A percentile compares a stretch with the other conserved stretches of the same genome.
Evolutionary conservation across 92 coral and sea anemone genomes (phyloP).

Genomic region (Meandrina meandrites): DNA sequence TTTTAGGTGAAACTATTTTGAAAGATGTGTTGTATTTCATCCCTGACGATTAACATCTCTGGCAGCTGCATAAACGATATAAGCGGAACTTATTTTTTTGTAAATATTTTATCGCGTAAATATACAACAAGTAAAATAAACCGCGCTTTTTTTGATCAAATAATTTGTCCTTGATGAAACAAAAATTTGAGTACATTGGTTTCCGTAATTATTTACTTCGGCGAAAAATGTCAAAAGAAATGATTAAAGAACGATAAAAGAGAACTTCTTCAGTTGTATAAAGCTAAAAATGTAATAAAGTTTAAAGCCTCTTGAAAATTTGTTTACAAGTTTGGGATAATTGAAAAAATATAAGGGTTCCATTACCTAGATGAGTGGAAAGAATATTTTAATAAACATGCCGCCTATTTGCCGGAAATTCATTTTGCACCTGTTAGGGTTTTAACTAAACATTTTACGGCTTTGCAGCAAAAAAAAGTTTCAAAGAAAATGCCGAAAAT

Average conservation of each 20-base stretch:
- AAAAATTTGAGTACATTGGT: background rate
- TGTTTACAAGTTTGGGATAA: background rate
- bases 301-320: background rate
- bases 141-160: background rate
- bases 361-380: background rate
- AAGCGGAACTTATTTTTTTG: conserved; percentile 7
- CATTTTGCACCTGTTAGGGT: background rate
- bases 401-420: conserved; percentile 12
- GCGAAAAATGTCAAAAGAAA: background rate
- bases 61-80: background rate
- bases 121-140: background rate
- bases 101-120: conserved; percentile 9
- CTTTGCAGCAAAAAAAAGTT: background rate
- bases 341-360: background rate
- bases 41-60: background rate
- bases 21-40: background rate
- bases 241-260: background rate
- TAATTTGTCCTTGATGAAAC: background rate
- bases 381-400: conserved; percentile 13
- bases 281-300: background rate
- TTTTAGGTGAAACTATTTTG: background rate
- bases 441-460: background rate
- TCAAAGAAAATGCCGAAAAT: no score
- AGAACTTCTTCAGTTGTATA: background rate
- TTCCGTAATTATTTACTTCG: background rate